Evolutionary conservation across 2,888 invertebrate genomes (phyloP), one percentile per base, ranked within the genome.

Genomic region (Bibio marci): DNA sequence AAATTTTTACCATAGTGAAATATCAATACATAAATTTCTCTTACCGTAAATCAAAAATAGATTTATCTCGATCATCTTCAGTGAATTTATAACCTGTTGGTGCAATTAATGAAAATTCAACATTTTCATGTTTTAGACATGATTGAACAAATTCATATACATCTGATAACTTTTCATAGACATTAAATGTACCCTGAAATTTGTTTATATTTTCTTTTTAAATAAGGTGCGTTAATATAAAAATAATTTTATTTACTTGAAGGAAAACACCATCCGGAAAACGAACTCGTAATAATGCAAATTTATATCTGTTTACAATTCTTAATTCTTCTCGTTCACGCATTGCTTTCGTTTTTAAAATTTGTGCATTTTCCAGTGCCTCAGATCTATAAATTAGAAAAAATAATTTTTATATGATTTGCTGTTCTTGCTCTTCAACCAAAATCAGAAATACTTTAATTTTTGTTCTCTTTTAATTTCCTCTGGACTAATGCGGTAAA

Each of bases 341-440:
- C 91, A 95, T 95, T 3, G 90, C 91, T 58, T 90, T 91, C 0
- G 95, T 95, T 50, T 88, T 69, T 7, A 97, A 64, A 65, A 86
- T 78, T 55, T 85, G 76, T 52, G 79, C 74, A 51, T 70, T 78
- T 54, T 91, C 91, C 28, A 81, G 69, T 2, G 75, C 74, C 57
- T 88, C 85, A 13, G 70, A 54, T 48, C 85, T 81, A 54, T 30
- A 44, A 44, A 12, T 18, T 12, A 30, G 11, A 11, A 39, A 13
- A 37, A 39, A 14, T 18, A 27, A 18, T 6, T 30, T 28, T 22
- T n/a, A n/a, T n/a, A n/a, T n/a, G 6, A 4, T 22, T 35, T 12
- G 25, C 8, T 25, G 12, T 25, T n/a, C n/a, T n/a, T 17, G 28
- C 14, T 25, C 12, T 32, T 30, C 10, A 40, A 13, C 10, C n/a